These are phyloP conservation scores for Cotesia glomerata DNA, from an alignment of 1,140 invertebrate genomes.

Conservation along the genomic window DNA sequence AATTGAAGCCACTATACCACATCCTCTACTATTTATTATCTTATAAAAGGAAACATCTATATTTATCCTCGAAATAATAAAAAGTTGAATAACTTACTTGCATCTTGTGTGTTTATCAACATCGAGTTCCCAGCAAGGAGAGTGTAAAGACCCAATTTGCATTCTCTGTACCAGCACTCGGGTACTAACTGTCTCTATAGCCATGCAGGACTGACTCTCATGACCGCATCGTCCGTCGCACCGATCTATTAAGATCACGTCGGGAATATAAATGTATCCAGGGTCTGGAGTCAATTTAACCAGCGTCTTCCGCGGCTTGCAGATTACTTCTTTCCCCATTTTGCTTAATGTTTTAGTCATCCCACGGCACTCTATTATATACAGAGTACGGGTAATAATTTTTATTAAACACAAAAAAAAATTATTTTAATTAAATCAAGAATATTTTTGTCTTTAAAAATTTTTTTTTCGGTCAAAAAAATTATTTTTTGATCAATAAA, in stretches of 20 bases:
- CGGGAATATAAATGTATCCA: constrained; percentile 28
- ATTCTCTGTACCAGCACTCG: background rate
- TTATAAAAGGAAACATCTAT: no score
- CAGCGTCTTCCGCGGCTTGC: constrained; percentile 25
- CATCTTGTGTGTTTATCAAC: constrained; percentile 33
- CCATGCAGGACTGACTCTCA: constrained; percentile 27
- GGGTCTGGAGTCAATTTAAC: constrained; percentile 23
- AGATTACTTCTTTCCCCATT: constrained; percentile 19
- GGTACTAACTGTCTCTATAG: background rate
- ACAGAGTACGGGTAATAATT: constrained; percentile 11
- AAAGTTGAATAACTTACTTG: constrained; percentile 28
- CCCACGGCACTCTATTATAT: constrained; percentile 17
- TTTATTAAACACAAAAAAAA: background rate
- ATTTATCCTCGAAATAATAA: no score
- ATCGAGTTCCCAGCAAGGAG: constrained; percentile 14
- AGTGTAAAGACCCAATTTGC: background rate
- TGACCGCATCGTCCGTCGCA: constrained; percentile 29
- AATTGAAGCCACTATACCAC: background rate
- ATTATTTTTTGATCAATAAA: no score
- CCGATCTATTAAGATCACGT: constrained; percentile 23
- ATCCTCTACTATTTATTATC: no score
- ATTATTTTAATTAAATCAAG: no score
- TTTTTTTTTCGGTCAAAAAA: no score
- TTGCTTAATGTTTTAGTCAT: background rate
- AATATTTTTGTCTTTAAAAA: background rate